A percentile compares a stretch with the other conserved stretches of the same genome.
Evolutionary conservation across 2,888 invertebrate genomes (phyloP).

Genomic region (Tigriopus californicus): DNA sequence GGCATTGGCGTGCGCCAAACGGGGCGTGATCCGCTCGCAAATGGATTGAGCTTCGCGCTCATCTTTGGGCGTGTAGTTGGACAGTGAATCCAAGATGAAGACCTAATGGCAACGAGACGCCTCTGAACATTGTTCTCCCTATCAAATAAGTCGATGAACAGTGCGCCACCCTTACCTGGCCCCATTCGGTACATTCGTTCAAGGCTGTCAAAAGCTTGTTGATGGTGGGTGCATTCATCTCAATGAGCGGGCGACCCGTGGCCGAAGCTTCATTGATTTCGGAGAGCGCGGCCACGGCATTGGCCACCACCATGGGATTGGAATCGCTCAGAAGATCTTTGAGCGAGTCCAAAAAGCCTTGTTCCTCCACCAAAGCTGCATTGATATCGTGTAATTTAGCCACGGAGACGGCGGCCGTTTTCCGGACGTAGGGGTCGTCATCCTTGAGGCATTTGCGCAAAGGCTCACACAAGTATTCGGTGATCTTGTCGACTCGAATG

Average conservation of each 20-base stretch:
- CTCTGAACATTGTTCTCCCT: neutral
- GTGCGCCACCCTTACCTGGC: no score
- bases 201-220: slow-evolving; percentile 93
- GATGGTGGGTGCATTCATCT: slow-evolving; percentile 91
- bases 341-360: slow-evolving; percentile 90
- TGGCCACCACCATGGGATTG: slow-evolving; percentile 98
- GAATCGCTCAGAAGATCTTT: slow-evolving; percentile 94
- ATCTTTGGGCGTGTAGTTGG: slow-evolving; percentile 91
- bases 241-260: slow-evolving; percentile 80
- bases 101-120: slow-evolving; percentile 31
- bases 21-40: slow-evolving; percentile 88
- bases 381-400: slow-evolving; percentile 96
- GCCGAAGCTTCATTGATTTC: slow-evolving; percentile 96
- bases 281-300: slow-evolving; percentile 92
- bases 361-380: slow-evolving; percentile 48
- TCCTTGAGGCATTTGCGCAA: slow-evolving; percentile 82
- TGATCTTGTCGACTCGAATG: slow-evolving; percentile 97
- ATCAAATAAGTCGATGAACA: no score
- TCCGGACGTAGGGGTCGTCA: slow-evolving; percentile 91
- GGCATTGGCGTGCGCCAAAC: slow-evolving; percentile 95
- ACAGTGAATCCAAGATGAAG: slow-evolving; percentile 89
- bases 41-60: slow-evolving; percentile 96
- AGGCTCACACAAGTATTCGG: slow-evolving; percentile 96
- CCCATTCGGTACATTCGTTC: slow-evolving; percentile 99
- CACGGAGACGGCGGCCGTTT: slow-evolving; percentile 97